These are phyloP conservation scores for Panorpa germanica DNA, from an alignment of 2,888 invertebrate species.

Conservation along the genomic window DNA sequence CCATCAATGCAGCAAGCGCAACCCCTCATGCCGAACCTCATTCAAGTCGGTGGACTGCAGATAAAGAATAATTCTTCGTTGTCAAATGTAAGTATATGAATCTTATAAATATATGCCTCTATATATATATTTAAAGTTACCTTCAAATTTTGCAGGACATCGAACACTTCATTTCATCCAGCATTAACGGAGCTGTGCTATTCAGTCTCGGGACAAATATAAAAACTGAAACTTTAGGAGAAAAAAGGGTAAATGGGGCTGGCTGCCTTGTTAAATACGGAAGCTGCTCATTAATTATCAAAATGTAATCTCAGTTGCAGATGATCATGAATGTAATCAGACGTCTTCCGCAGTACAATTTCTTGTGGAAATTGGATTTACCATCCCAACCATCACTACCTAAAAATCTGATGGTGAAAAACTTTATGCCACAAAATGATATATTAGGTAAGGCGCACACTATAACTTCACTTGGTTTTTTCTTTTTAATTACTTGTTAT, in stretches of 20 bases:
- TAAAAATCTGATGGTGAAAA: conserved; percentile 7
- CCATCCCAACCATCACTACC: conserved; percentile 4
- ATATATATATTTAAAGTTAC: no score
- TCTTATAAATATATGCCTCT: neutral
- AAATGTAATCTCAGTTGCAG: no score
- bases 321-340: conserved; percentile 6
- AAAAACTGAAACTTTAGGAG: conserved; percentile 6
- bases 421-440: conserved; percentile 10
- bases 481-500: no score
- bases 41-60: conserved; percentile 12
- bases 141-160: no score
- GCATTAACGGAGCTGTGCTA: conserved; percentile 6
- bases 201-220: conserved; percentile 8
- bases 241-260: no score
- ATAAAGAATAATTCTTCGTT: conserved; percentile 8
- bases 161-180: no score
- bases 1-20: no score
- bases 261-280: no score
- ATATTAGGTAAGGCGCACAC: no score
- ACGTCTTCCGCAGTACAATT: conserved; percentile 3
- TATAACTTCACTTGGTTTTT: no score
- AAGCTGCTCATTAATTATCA: no score
- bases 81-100: no score
- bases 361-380: conserved; percentile 9
- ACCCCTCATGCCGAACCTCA: conserved; percentile 10